phyloP scores from a whole-genome alignment of 2,888 invertebrate genomes.

The Dugesia japonica region DNA sequence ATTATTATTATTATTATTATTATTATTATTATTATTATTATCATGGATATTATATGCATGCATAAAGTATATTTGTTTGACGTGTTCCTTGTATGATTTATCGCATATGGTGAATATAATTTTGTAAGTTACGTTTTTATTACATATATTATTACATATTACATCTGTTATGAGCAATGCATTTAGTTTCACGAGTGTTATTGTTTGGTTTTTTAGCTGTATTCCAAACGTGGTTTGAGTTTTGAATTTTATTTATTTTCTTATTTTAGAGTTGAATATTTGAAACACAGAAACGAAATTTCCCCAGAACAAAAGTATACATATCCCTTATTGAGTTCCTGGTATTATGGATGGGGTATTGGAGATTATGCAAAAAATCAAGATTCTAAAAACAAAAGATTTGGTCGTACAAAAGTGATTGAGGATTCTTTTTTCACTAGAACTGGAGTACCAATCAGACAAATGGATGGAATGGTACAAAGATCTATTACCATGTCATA shows the following conservation, averaged over 20 bases:
- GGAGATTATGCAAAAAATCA: constrained; percentile 42
- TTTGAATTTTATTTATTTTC: too few species aligned
- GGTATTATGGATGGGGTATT: constrained; percentile 47
- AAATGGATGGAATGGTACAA: constrained; percentile 26
- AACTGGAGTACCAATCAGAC: constrained; percentile 41
- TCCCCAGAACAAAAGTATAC: constrained; percentile 45
- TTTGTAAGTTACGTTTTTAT: too few species aligned
- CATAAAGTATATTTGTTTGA: too few species aligned
- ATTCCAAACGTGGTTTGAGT: too few species aligned
- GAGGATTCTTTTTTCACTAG: constrained; percentile 47
- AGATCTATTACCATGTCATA: constrained; percentile 30
- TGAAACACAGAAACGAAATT: constrained; percentile 38
- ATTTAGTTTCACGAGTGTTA: too few species aligned
- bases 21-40: too few species aligned
- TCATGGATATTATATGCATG: too few species aligned
- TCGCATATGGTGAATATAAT: too few species aligned
- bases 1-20: too few species aligned
- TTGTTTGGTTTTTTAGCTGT: too few species aligned
- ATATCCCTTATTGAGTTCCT: constrained; percentile 43
- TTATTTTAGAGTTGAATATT: constrained; percentile 31
- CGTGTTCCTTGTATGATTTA: too few species aligned
- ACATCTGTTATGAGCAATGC: too few species aligned
- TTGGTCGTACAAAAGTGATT: constrained; percentile 44
- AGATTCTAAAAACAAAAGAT: constrained; percentile 43
- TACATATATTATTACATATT: background rate